A percentile compares a stretch with the other conserved stretches of the same genome.
Conservation (phyloP, 53 echinoderm and acorn worm genomes). For the Astropecten irregularis region DNA sequence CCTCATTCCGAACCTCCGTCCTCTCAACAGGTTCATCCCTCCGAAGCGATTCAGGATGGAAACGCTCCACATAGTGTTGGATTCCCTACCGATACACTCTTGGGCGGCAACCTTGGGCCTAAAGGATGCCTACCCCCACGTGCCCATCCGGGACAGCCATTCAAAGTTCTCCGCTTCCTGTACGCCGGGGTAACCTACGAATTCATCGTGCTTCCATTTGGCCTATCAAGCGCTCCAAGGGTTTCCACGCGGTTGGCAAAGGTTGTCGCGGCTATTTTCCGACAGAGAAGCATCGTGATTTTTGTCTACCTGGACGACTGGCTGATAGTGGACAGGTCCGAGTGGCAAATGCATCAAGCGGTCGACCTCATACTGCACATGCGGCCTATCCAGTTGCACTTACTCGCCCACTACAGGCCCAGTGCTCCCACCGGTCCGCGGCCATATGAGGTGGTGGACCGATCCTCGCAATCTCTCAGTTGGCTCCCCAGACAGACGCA, state of each 20-base stretch:
- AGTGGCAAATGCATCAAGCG: not conserved
- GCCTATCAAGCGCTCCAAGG: too few species aligned
- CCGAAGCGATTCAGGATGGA: not conserved
- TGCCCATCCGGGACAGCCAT: not conserved
- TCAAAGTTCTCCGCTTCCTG: not conserved
- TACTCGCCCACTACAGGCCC: not conserved
- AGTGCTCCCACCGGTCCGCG: not conserved
- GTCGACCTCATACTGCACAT: too few species aligned
- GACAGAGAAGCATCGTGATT: not conserved
- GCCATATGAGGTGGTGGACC: too few species aligned
- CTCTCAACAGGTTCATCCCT: not conserved
- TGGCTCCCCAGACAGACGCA: not conserved
- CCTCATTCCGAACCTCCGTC: not conserved
- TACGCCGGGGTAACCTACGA: not conserved
- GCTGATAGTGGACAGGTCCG: not conserved
- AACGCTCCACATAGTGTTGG: not conserved
- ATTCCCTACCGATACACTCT: not conserved
- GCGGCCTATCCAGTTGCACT: slow-evolving; percentile 12
- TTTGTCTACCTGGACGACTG: not conserved
- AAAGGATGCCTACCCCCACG: too few species aligned
- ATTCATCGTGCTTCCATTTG: not conserved
- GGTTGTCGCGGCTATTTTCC: not conserved
- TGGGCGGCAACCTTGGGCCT: slow-evolving; percentile 6
- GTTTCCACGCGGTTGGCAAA: not conserved
- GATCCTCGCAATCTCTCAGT: too few species aligned